Conservation (phyloP, 2,888 invertebrate genomes). For the Epinotia bilunana region DNA sequence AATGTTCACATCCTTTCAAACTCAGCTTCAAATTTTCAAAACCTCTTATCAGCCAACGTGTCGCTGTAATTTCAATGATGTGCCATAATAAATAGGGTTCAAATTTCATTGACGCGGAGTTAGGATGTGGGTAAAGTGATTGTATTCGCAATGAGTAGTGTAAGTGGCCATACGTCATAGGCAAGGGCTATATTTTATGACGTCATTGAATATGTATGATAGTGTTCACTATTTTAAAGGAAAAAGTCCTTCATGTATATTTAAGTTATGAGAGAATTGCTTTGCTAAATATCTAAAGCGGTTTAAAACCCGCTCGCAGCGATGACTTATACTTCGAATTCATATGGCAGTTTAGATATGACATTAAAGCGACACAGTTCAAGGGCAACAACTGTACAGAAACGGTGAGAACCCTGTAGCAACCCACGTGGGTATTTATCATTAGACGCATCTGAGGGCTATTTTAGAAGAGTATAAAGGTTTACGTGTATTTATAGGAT, state of each 20-base stretch:
- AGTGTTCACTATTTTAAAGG: conserved; percentile 31
- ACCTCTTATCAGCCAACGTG: neutral
- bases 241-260: conserved; percentile 3
- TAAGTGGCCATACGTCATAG: conserved; percentile 38
- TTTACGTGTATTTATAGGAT: neutral
- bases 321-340: no score
- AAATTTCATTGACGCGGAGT: neutral
- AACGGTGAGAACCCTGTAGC: no score
- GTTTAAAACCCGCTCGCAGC: no score
- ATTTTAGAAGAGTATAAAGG: conserved; percentile 5
- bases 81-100: neutral
- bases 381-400: no score
- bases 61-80: neutral
- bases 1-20: conserved; percentile 20
- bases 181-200: conserved; percentile 19
- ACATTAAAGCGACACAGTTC: no score
- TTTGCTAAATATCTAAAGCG: no score
- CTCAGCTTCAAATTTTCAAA: neutral
- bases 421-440: neutral
- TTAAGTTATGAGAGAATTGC: no score
- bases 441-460: neutral
- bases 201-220: conserved; percentile 35
- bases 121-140: neutral
- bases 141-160: conserved; percentile 28
- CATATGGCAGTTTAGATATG: no score